Evolutionary conservation across 1,140 invertebrate species (phyloP).

Genomic region (Drosophila parvula): DNA sequence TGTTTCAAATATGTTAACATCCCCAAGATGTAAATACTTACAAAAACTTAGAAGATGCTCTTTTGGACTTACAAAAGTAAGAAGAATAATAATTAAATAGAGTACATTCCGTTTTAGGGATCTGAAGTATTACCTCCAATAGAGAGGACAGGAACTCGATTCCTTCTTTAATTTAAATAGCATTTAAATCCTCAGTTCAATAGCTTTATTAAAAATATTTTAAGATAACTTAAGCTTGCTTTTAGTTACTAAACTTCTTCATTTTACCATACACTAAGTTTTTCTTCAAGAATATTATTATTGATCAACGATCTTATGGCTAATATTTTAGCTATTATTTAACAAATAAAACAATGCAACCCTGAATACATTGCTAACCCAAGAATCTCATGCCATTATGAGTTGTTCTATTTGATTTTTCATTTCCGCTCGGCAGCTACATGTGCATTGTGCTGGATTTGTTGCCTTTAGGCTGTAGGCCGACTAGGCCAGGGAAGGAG

Average conservation of each 20-base stretch:
- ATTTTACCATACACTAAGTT: background rate
- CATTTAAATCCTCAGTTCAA: too few relatives aligned
- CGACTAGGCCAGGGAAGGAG: conserved; percentile 16
- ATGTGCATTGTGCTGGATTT: conserved; percentile 78
- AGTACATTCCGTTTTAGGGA: too few relatives aligned
- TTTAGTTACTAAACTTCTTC: background rate
- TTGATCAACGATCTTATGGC: background rate
- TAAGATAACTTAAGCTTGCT: background rate
- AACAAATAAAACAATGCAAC: conserved; percentile 13
- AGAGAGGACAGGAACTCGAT: too few relatives aligned
- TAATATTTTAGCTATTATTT: conserved; percentile 7
- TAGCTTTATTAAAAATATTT: background rate
- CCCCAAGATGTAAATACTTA: too few relatives aligned
- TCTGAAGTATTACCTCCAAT: too few relatives aligned
- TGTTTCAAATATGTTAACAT: too few relatives aligned
- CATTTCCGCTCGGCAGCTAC: conserved; percentile 68
- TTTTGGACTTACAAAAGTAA: too few relatives aligned
- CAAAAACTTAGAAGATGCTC: too few relatives aligned
- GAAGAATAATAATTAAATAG: too few relatives aligned
- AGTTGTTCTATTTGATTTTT: conserved; percentile 79
- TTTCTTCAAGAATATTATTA: background rate
- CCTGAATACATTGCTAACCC: conserved; percentile 20
- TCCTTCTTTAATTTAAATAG: too few relatives aligned
- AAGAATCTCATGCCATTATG: conserved; percentile 60
- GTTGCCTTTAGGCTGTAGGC: conserved; percentile 70